phyloP scores from a whole-genome alignment of 2,797 vertebrate genomes.

The Silurus aristotelis region DNA sequence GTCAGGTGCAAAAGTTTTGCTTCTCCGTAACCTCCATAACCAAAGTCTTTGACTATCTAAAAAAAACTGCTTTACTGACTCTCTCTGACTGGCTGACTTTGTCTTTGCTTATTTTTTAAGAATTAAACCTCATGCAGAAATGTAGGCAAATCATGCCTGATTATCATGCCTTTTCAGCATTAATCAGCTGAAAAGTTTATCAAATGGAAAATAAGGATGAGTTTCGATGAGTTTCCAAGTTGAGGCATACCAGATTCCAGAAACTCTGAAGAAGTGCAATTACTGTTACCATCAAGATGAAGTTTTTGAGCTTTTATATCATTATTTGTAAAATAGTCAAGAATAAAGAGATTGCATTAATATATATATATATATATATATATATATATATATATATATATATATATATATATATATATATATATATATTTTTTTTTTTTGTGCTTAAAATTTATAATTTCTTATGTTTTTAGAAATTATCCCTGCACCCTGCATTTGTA shows the following conservation, averaged over 20 bases:
- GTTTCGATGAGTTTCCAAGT: background rate
- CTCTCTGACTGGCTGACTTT: conserved; percentile 1
- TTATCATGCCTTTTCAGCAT: too few species aligned
- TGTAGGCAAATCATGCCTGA: conserved; percentile 8
- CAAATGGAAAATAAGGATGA: conserved; percentile 33
- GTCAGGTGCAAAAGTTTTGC: conserved; percentile 70
- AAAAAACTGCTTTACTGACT: conserved; percentile 18
- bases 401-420: background rate
- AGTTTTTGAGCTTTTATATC: background rate
- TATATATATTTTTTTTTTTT: background rate
- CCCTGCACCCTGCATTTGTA: background rate
- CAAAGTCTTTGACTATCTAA: background rate
- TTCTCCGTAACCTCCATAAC: conserved; percentile 17
- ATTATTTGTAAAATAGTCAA: background rate
- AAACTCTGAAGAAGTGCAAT: background rate
- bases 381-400: background rate
- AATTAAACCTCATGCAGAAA: background rate
- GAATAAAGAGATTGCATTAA: background rate
- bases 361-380: background rate
- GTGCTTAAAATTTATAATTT: background rate
- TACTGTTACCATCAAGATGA: background rate
- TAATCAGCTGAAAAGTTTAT: conserved; percentile 48
- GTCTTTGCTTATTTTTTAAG: background rate
- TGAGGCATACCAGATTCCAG: background rate
- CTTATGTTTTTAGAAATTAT: background rate